A percentile compares a stretch with the other conserved stretches of the same genome.
Evolutionary conservation across 2,888 invertebrate species (phyloP).

Genomic region (Conomelus anceps): DNA sequence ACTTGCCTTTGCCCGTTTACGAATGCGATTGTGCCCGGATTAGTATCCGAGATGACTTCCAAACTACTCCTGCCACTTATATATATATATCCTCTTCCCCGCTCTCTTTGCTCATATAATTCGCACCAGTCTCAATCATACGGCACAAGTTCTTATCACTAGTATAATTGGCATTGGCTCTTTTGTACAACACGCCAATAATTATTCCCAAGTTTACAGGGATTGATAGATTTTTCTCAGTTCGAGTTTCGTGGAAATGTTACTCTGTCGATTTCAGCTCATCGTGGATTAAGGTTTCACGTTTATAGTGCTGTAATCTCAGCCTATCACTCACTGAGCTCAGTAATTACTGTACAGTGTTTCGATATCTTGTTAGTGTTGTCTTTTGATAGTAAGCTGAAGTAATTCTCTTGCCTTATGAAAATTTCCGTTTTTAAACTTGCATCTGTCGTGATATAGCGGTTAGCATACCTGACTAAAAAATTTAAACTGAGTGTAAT

Average conservation of each 20-base stretch:
- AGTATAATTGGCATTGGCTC: background rate
- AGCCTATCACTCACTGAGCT: background rate
- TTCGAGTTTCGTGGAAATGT: background rate
- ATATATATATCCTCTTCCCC: too few species aligned
- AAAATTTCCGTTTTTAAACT: too few species aligned
- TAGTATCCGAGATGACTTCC: background rate
- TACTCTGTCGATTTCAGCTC: background rate
- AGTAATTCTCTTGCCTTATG: too few species aligned
- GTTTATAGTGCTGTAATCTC: background rate
- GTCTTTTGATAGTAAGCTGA: too few species aligned
- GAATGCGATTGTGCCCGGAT: background rate
- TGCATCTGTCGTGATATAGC: too few species aligned
- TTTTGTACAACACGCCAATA: background rate
- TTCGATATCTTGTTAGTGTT: too few species aligned
- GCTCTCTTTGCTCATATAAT: background rate
- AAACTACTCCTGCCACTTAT: background rate
- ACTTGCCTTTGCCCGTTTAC: background rate
- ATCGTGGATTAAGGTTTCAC: background rate
- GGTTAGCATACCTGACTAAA: too few species aligned
- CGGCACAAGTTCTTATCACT: background rate
- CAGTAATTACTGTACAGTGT: background rate
- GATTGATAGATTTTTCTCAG: background rate
- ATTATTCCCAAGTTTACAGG: background rate
- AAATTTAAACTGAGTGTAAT: too few species aligned
- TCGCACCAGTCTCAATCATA: background rate